phyloP scores from a whole-genome alignment of 2,888 invertebrate species.

The Crioceris asparagi region DNA sequence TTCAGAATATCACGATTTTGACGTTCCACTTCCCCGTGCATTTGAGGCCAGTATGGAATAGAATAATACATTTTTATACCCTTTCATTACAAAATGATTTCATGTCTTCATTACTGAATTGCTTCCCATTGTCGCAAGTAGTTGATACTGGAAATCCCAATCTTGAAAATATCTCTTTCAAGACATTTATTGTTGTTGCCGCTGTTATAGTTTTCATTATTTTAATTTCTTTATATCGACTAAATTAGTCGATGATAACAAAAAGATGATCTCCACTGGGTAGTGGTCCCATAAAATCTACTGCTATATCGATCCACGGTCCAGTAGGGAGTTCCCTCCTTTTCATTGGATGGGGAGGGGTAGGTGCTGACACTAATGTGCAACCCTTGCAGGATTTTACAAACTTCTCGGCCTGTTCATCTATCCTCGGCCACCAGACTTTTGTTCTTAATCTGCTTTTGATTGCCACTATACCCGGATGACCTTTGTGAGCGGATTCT shows the following conservation, averaged over 20 bases:
- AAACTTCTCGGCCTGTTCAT: slow-evolving; percentile 18
- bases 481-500: slow-evolving; percentile 26
- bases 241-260: slow-evolving; percentile 25
- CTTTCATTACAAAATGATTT: slow-evolving; percentile 15
- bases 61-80: slow-evolving; percentile 14
- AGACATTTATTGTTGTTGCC: slow-evolving; percentile 9
- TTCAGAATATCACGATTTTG: slow-evolving; percentile 14
- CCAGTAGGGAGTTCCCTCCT: slow-evolving; percentile 15
- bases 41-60: slow-evolving; percentile 15
- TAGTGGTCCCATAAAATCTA: slow-evolving; percentile 23
- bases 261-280: slow-evolving; percentile 18
- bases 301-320: slow-evolving; percentile 19
- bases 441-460: slow-evolving; percentile 28
- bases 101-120: slow-evolving; percentile 16
- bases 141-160: slow-evolving; percentile 14
- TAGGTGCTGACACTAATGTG: slow-evolving; percentile 14
- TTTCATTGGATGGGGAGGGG: slow-evolving; percentile 14
- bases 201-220: slow-evolving; percentile 15
- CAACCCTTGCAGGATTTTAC: slow-evolving; percentile 16
- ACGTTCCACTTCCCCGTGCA: slow-evolving; percentile 16
- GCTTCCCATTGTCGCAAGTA: slow-evolving; percentile 19
- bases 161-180: slow-evolving; percentile 19
- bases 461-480: slow-evolving; percentile 30
- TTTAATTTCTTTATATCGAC: slow-evolving; percentile 23
- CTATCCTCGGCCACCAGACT: slow-evolving; percentile 28